phyloP scores from a whole-genome alignment of 2,797 vertebrate genomes.

The Phataginus tricuspis region DNA sequence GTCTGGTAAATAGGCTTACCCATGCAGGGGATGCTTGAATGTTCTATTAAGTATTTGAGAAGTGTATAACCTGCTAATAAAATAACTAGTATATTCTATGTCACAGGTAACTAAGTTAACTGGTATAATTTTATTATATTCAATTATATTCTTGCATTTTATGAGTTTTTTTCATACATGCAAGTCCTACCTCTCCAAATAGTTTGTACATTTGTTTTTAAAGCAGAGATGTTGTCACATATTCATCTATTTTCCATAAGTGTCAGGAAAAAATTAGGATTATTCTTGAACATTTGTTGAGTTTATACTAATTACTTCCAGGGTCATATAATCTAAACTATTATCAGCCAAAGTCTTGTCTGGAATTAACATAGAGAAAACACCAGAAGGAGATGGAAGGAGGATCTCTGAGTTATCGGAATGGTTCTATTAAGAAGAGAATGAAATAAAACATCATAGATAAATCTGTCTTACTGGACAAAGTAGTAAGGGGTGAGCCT shows the following conservation, averaged over 20 bases:
- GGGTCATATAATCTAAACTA: not conserved
- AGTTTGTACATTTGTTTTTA: not conserved
- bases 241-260: not conserved
- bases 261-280: not conserved
- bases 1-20: not conserved
- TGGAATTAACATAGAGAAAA: slow-evolving; percentile 15
- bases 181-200: not conserved
- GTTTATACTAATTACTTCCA: not conserved
- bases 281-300: not conserved
- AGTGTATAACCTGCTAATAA: not conserved
- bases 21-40: not conserved
- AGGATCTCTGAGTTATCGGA: not conserved
- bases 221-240: not conserved
- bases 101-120: not conserved
- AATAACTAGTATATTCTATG: not conserved
- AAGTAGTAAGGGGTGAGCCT: not conserved
- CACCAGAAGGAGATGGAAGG: not conserved
- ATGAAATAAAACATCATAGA: slow-evolving; percentile 23
- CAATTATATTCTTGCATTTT: not conserved
- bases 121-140: not conserved
- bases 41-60: not conserved
- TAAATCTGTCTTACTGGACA: slow-evolving; percentile 20
- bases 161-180: not conserved
- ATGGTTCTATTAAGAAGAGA: not conserved
- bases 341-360: not conserved